phyloP scores from a whole-genome alignment of 2,888 invertebrate species.

The Caenorhabditis sp. region DNA sequence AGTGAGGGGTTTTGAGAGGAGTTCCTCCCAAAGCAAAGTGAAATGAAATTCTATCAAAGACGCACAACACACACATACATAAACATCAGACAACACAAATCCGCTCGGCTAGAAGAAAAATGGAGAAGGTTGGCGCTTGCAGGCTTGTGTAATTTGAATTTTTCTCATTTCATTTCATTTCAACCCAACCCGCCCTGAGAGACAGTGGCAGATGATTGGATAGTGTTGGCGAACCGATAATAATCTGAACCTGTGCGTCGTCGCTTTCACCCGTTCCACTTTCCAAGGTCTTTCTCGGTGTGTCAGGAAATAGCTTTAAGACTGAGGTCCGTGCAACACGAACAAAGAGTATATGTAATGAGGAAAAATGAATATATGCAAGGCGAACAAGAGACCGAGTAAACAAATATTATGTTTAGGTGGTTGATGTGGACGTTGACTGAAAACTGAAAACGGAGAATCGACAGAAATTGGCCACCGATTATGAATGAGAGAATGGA shows the following conservation, averaged over 20 bases:
- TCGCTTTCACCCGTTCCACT: not conserved
- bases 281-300: not conserved
- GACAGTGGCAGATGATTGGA: slow-evolving; percentile 16
- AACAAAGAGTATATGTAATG: not conserved
- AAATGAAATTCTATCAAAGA: slow-evolving; percentile 39
- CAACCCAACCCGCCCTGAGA: not conserved
- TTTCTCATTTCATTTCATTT: slow-evolving; percentile 7
- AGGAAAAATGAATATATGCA: slow-evolving; percentile 4
- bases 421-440: not conserved
- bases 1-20: not conserved
- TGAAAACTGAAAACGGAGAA: slow-evolving; percentile 1
- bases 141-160: slow-evolving; percentile 38
- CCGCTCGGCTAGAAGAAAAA: not conserved
- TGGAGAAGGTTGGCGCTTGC: slow-evolving; percentile 1
- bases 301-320: no score
- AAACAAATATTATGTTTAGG: slow-evolving; percentile 24
- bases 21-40: not conserved
- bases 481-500: slow-evolving; percentile 26
- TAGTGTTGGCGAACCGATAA: slow-evolving; percentile 7
- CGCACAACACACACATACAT: not conserved
- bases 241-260: slow-evolving; percentile 12
- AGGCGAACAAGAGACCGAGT: slow-evolving; percentile 4
- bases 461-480: slow-evolving; percentile 10
- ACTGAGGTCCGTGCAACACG: no score
- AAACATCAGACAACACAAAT: not conserved